Conservation (phyloP, 2,888 invertebrate genomes). For the Drosophila macrospina region DNA sequence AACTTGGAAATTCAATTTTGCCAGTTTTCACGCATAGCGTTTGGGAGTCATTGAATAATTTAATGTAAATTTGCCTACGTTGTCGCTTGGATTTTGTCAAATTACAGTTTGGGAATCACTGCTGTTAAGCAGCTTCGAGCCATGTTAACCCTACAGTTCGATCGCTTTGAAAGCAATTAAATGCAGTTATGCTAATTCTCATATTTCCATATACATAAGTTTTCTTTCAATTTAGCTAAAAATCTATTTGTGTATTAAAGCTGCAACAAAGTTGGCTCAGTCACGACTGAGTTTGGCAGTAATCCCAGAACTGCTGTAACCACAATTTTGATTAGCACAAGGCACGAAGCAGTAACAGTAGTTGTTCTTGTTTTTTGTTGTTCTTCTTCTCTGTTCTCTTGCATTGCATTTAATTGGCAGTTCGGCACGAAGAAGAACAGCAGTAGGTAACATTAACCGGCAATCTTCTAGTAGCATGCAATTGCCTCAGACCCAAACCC, state of each 20-base stretch:
- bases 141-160: not conserved
- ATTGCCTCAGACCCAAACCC: not conserved
- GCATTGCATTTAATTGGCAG: conserved; percentile 57
- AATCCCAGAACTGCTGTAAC: conserved; percentile 36
- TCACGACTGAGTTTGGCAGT: conserved; percentile 31
- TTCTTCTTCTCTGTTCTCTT: conserved; percentile 11
- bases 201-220: not conserved
- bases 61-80: too few relatives aligned
- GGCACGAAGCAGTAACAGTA: conserved; percentile 32
- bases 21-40: too few relatives aligned
- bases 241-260: conserved; percentile 23
- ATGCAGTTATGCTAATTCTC: conserved; percentile 3
- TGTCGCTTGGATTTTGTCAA: too few relatives aligned
- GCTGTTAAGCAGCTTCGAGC: not conserved
- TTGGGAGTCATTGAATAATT: too few relatives aligned
- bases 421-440: not conserved
- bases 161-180: not conserved
- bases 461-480: conserved; percentile 42
- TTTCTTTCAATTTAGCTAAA: conserved; percentile 3
- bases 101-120: conserved; percentile 1
- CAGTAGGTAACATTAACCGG: conserved; percentile 39
- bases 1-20: too few relatives aligned
- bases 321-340: conserved; percentile 59
- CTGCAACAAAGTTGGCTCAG: conserved; percentile 25
- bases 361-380: not conserved